phyloP scores from a whole-genome alignment of 2,888 invertebrate species.

The Halocaridina rubra region DNA sequence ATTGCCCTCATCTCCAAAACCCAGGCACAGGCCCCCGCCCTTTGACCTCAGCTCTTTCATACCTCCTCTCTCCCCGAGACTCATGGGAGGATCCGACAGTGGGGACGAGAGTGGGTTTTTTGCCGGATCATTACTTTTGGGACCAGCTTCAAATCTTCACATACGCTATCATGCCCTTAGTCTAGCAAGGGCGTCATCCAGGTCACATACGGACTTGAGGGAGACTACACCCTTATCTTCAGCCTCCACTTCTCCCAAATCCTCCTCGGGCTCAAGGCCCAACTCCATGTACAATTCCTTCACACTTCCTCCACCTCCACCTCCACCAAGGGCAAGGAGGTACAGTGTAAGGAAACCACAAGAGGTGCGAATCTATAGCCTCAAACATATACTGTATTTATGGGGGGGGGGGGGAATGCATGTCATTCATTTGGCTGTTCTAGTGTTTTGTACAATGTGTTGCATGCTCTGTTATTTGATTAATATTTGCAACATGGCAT shows the following conservation, averaged over 20 bases:
- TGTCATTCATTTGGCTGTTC: too few relatives aligned
- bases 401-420: too few relatives aligned
- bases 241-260: conserved; percentile 25
- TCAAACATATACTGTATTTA: too few relatives aligned
- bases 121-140: not conserved
- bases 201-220: conserved; percentile 56
- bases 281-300: conserved; percentile 48
- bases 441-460: too few relatives aligned
- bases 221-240: conserved; percentile 32
- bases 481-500: too few relatives aligned
- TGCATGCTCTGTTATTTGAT: too few relatives aligned
- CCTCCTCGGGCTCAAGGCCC: conserved; percentile 37
- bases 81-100: not conserved
- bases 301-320: conserved; percentile 57
- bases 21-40: conserved; percentile 48
- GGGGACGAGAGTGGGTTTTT: not conserved
- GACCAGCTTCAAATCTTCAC: conserved; percentile 45
- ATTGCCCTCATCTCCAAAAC: conserved; percentile 30
- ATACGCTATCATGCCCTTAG: conserved; percentile 55
- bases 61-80: conserved; percentile 43
- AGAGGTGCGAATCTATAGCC: conserved; percentile 38
- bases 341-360: conserved; percentile 49
- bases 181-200: conserved; percentile 55
- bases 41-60: conserved; percentile 61
- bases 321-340: conserved; percentile 40